Evolutionary conservation across 1,140 invertebrate genomes (phyloP), one percentile per base, ranked within the genome.

Genomic region (Drosophila nasuta): DNA sequence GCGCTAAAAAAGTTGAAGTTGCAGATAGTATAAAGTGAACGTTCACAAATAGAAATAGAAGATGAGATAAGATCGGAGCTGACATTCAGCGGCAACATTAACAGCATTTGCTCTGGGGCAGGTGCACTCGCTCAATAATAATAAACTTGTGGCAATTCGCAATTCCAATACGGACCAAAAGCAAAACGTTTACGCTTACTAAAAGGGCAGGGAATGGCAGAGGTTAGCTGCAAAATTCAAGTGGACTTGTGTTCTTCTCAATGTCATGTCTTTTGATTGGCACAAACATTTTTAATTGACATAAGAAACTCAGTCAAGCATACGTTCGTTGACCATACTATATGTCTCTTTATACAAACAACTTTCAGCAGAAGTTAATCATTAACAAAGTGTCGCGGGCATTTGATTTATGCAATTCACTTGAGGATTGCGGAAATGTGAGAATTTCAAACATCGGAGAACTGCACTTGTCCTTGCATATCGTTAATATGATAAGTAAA

Each of bases 171-270:
- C 74, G 85, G 68, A 52, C 62, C 38, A 57, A 49, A 54, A 43
- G 33, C 15, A 48, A 81, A 62, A 80, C 56, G 20, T 3, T 60
- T 62, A 66, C 56, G 64, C 69, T 57, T 13, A 52, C 54, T 57
- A 83, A 83, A 88, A 89, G 81, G 81, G 80, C 85, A 89, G 68
- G 65, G 82, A 88, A 86, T 79, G 71, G 83, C 79, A 79, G 76
- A 86, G 79, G 79, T 86, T 73, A 77, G 45, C 72, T 66, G 46
- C 20, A 51, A 28, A 48, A 73, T 67, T 73, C 45, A 67, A 46
- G 35, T 35, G 67, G 48, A 33, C 28, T 43, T 25, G 17, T 3
- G 1, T 7, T 3, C 58, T 25, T 3, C 58, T 25, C 46, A 62
- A 70, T 48, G 38, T 62, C 59, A 57, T 45, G 17, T 20, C n/a